Evolutionary conservation across 2,888 invertebrate species (phyloP).

Genomic region (Dermolepida albohirtum): DNA sequence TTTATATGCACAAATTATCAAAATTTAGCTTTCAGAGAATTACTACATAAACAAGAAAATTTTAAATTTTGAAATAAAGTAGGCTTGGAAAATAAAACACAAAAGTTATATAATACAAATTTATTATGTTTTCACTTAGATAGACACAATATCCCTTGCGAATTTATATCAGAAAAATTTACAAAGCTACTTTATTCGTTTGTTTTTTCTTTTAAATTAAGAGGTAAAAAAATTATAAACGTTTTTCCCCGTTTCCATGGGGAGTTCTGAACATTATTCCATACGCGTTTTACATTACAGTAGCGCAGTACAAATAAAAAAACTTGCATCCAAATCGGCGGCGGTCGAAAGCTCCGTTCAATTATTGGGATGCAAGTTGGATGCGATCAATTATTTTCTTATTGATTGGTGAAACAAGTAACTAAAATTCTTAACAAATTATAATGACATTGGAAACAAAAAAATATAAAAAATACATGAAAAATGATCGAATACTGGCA

Average conservation of each 20-base stretch:
- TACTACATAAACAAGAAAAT: too few species aligned
- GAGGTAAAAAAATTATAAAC: constrained; percentile 55
- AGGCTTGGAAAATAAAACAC: constrained; percentile 49
- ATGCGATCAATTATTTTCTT: constrained; percentile 45
- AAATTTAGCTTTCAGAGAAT: too few species aligned
- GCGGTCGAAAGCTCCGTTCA: constrained; percentile 45
- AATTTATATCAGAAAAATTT: constrained; percentile 74
- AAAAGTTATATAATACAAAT: constrained; percentile 74
- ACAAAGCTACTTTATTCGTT: constrained; percentile 72
- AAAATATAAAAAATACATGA: constrained; percentile 47
- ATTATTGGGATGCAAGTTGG: constrained; percentile 40
- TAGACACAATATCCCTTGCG: constrained; percentile 79
- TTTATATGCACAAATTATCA: too few species aligned
- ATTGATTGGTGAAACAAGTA: constrained; percentile 58
- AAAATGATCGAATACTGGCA: constrained; percentile 53
- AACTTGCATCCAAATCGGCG: constrained; percentile 34
- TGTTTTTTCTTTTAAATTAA: constrained; percentile 55
- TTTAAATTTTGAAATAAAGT: not conserved
- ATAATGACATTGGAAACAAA: constrained; percentile 6
- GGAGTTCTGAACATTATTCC: constrained; percentile 62
- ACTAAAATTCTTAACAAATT: not conserved
- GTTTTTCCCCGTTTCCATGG: constrained; percentile 36
- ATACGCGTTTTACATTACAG: constrained; percentile 52
- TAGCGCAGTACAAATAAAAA: constrained; percentile 52
- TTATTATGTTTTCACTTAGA: constrained; percentile 72